A percentile compares a stretch with the other conserved stretches of the same genome.
Conservation (phyloP, 2,797 vertebrate genomes). For the Gila robusta region DNA sequence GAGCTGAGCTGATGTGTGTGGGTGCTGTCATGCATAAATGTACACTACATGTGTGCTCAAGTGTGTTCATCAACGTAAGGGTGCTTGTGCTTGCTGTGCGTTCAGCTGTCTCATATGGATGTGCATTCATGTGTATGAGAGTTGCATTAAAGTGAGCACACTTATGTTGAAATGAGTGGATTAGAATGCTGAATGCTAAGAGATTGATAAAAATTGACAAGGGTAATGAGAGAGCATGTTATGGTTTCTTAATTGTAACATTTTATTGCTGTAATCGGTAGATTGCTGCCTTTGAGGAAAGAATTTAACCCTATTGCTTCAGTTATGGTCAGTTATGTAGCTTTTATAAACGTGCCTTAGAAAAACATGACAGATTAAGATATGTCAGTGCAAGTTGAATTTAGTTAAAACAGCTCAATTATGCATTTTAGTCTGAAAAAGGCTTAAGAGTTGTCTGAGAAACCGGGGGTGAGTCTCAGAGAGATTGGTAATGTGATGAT, state of each 20-base stretch:
- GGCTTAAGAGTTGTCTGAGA: too few species aligned
- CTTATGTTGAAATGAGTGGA: conserved; percentile 17
- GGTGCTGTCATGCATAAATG: conserved; percentile 43
- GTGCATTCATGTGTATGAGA: conserved; percentile 35
- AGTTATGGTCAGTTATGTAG: too few species aligned
- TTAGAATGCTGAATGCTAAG: conserved; percentile 6
- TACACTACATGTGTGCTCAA: conserved; percentile 34
- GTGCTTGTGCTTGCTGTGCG: conserved; percentile 42
- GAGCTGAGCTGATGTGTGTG: conserved; percentile 34
- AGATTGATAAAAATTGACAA: neutral
- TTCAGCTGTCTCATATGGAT: conserved; percentile 41
- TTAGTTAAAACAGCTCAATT: too few species aligned
- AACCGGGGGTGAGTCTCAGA: neutral
- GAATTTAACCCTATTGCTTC: too few species aligned
- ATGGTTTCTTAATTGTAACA: neutral
- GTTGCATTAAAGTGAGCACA: conserved; percentile 6
- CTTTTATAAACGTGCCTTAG: too few species aligned
- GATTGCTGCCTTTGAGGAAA: neutral
- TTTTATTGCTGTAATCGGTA: neutral
- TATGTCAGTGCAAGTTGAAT: too few species aligned
- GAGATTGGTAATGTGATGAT: neutral
- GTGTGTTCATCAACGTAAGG: conserved; percentile 10
- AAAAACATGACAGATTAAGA: too few species aligned
- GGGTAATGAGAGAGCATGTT: neutral
- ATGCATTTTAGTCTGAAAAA: too few species aligned